Evolutionary conservation across 2,888 invertebrate genomes (phyloP), one percentile per base, ranked within the genome.

Genomic region (Sarcophaga rosellei): DNA sequence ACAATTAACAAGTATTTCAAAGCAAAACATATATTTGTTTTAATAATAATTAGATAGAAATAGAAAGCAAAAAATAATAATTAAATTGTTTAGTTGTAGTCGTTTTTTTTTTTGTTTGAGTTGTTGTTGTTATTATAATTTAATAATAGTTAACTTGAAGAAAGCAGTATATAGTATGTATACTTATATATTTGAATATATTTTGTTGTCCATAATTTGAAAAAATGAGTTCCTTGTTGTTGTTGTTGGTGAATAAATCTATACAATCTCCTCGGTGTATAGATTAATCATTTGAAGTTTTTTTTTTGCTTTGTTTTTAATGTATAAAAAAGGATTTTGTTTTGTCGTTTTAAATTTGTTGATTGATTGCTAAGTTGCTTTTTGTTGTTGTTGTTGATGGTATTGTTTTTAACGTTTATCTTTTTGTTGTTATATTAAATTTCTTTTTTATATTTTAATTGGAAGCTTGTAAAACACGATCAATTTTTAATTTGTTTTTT

Each of bases 381-480:
- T 86, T 79, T n/a, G n/a, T 69, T 81, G 65, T 79, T 81, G 74
- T 17, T 74, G 66, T 75, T 81, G 44, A 70, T 77, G 77, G 73
- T 74, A 61, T 79, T 79, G 53, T 80, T 70, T 80, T 35, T 66
- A 73, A 69, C 23, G 70, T 69, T 80, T 45, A 57, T 61, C n/a
- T 62, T 69, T n/a, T 81, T 23, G 35, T 73, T 77, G 21, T 85
- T 66, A 20, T 73, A 74, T 77, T 81, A 69, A 82, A 80, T 84
- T 86, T 81, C 72, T 47, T 78, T 84, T 81, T 3, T 35, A 6
- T 35, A 35, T 35, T 35, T 35, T 35, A 35, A 81, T 62, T 86
- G 86, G 86, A 86, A 86, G 86, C 86, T 84, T 86, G 85, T 85
- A 72, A 86, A 86, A 86, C 81, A 86, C 80, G 80, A 86, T 78